Conservation (phyloP, 2,888 invertebrate species). For the Monoplex corrugatus region DNA sequence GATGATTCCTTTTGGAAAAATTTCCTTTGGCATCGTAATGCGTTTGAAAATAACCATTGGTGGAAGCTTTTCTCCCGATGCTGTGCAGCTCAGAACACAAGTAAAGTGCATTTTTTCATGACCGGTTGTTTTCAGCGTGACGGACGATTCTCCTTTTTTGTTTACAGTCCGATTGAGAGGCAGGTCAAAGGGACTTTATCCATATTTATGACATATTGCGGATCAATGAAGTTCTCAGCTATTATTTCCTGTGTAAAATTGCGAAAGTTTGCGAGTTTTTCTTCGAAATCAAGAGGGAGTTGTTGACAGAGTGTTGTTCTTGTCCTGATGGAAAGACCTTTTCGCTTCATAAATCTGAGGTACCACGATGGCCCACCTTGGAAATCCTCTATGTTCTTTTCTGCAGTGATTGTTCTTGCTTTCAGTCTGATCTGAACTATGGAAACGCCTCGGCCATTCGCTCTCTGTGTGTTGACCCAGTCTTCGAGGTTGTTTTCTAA, state of each 20-base stretch:
- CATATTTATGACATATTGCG: neutral
- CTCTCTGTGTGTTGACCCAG: constrained; percentile 49
- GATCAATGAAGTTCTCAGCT: neutral
- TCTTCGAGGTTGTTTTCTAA: constrained; percentile 51
- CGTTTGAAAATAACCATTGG: constrained; percentile 1
- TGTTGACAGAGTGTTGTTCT: constrained; percentile 41
- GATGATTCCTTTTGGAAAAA: constrained; percentile 49
- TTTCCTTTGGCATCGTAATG: constrained; percentile 46
- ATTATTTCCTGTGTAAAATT: neutral
- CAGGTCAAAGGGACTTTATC: constrained; percentile 2
- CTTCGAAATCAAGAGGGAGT: neutral
- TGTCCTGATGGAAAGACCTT: constrained; percentile 38
- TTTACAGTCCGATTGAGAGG: neutral
- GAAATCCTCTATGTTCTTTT: constrained; percentile 45
- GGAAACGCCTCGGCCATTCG: constrained; percentile 36
- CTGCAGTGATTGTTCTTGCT: constrained; percentile 27
- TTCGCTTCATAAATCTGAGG: constrained; percentile 49
- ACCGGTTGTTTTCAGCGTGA: neutral
- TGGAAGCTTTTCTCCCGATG: constrained; percentile 32
- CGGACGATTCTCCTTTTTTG: neutral
- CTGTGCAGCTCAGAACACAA: constrained; percentile 22
- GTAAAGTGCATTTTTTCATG: constrained; percentile 16
- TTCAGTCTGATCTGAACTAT: constrained; percentile 45
- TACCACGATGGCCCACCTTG: constrained; percentile 52
- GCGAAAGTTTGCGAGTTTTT: neutral